Base-by-base conservation (phyloP, 1,140 invertebrate genomes). In the Ostrea denselamellosa region DNA sequence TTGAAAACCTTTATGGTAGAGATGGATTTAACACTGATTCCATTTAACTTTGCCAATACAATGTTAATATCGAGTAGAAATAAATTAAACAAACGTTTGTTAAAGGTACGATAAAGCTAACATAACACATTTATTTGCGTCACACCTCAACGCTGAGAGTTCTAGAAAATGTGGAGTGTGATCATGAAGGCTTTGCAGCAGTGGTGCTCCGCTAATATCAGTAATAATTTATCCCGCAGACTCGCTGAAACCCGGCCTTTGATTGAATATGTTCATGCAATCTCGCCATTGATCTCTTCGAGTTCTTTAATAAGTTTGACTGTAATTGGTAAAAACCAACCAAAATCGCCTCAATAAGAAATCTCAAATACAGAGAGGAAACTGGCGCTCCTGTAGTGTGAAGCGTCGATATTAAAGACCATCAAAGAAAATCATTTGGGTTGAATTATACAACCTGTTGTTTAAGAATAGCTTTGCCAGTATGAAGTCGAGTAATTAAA, bases 221-320 rank as follows among this genome's bases (percentile, higher is more conserved):
- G 68, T 77, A 77, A 77, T 77, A 77, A 77, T 77, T 77, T 77
- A 77, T 25, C 68, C 28, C 12, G 22, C 10, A 77, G 68, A 77
- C 68, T 77, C 28, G 68, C 68, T 77, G 68, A 77, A 77, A 77
- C 68, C 25, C 25, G 25, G 68, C 68, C 68, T 77, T 28, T 77
- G 68, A 77, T 77, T 77, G 68, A 77, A 77, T 77, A 77, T 34
- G 28, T 77, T 77, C 68, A 77, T 77, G 68, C 68, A 77, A 77
- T 77, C 68, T 77, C 25, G 68, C 68, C 68, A 77, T 77, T 77
- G 68, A 77, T 77, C 68, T 77, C 25, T 77, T 25, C 68, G 25
- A 77, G 68, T 77, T 77, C 68, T 77, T 77, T 77, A 77, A 77
- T 77, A 77, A 77, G 68, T 77, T 77, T 77, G 68, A 77, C 68